Evolutionary conservation across 1,140 invertebrate species (phyloP).

Genomic region (Anoplophora glabripennis): DNA sequence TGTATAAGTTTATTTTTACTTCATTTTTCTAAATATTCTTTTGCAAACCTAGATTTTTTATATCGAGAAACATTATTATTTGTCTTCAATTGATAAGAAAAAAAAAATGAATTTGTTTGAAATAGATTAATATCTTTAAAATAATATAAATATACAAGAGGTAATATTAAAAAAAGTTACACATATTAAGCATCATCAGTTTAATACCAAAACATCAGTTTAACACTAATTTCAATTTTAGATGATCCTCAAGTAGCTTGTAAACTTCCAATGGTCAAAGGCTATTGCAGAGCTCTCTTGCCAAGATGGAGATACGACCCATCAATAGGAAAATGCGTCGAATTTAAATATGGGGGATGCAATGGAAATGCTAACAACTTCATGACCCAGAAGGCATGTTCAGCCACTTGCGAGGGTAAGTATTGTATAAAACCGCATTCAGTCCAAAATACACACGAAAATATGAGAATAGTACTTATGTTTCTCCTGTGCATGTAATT

Average conservation of each 20-base stretch:
- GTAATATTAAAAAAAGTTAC: no score
- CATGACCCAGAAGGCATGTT: constrained; percentile 54
- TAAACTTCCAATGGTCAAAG: constrained; percentile 49
- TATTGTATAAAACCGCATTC: neutral
- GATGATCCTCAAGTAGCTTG: constrained; percentile 26
- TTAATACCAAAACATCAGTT: no score
- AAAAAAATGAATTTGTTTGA: neutral
- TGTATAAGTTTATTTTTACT: no score
- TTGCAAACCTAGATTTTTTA: no score
- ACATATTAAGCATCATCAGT: no score
- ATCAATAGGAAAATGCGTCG: constrained; percentile 53
- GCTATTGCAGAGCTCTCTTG: constrained; percentile 58
- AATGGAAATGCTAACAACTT: constrained; percentile 69
- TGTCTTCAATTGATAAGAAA: no score
- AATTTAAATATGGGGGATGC: constrained; percentile 67
- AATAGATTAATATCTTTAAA: neutral
- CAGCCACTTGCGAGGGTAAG: constrained; percentile 53
- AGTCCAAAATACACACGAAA: neutral
- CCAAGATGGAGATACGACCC: constrained; percentile 59
- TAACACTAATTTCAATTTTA: constrained; percentile 7
- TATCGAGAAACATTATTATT: no score
- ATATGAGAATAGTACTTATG: no score
- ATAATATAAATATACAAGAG: no score
- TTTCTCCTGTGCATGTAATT: no score
- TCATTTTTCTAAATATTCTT: no score